Evolutionary conservation across 2,888 invertebrate genomes (phyloP), one percentile per base, ranked within the genome.

Genomic region (Limenitis camilla): DNA sequence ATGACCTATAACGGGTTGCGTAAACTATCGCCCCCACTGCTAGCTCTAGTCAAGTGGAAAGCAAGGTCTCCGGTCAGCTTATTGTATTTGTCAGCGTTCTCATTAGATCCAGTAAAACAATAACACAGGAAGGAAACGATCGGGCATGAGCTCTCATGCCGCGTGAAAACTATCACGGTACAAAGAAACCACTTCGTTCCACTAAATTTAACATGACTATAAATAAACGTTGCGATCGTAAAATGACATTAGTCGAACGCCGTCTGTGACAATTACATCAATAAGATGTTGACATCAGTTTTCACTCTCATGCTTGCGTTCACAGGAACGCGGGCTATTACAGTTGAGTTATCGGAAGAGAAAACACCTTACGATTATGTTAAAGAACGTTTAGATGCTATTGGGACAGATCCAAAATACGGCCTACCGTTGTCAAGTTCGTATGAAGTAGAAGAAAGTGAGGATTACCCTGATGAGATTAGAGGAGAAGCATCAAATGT

Each of bases 361-460:
- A 85, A 81, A 57, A 84, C 84, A 3, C 87, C 87, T 1, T 87
- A 80, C 61, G 86, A 87, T 68, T 83, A 82, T 61, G 83, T 87
- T 49, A 82, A 76, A 56, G 81, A 81, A 56, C 74, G 78, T 4
- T 67, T 87, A 61, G 81, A 85, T 55, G 62, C 76, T 9, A 69
- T 86, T 29, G 70, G 74, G 8, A 69, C 71, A 19, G 82, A 87
- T 52, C 56, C 63, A 6, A 75, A 64, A 55, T 65, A 75, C 55
- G 87, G 86, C 64, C 44, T 84, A 56, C 85, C 85, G 28, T 50
- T 84, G 36, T 82, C 89, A 1, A 81, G 74, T 51, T 88, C 88
- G 35, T 91, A 90, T 63, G 89, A 89, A 74, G 88, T 90, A 36
- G 88, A 89, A 69, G 90, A 90, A 75, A 88, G 89, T 69, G 87